Conservation (phyloP, 2,888 invertebrate genomes). For the Apantesis nais region DNA sequence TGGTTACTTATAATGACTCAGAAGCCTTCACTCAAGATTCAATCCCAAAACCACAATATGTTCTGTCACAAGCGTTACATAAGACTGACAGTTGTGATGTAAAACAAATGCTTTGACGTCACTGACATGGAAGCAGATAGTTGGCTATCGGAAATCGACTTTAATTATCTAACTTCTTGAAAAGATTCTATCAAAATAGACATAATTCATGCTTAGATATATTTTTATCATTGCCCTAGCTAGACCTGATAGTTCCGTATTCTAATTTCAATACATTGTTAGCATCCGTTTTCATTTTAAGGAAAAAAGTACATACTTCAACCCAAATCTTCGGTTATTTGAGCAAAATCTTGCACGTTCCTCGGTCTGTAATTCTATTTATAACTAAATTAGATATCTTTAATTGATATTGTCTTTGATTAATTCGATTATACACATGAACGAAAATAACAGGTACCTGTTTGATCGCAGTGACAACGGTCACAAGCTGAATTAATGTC, state of each 20-base stretch:
- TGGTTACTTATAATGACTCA: not conserved
- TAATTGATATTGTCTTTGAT: too few species aligned
- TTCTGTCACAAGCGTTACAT: not conserved
- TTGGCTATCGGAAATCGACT: not conserved
- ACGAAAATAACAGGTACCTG: too few species aligned
- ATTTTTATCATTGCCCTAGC: not conserved
- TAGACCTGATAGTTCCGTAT: not conserved
- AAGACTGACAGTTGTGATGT: not conserved
- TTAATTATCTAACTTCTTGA: not conserved
- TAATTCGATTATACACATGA: too few species aligned
- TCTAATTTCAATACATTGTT: not conserved
- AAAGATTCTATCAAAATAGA: not conserved
- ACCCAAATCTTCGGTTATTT: too few species aligned
- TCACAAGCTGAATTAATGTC: not conserved
- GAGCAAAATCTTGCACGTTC: too few species aligned
- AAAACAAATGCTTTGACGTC: not conserved
- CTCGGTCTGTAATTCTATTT: too few species aligned
- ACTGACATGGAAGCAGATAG: not conserved
- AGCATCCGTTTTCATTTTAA: not conserved
- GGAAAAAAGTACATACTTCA: too few species aligned
- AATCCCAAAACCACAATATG: too few species aligned
- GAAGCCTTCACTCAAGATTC: too few species aligned
- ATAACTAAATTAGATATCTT: too few species aligned
- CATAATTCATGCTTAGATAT: not conserved
- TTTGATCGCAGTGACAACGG: too few species aligned